phyloP scores from a whole-genome alignment of 92 coral and sea anemone genomes.

The Pocillopora grandis region DNA sequence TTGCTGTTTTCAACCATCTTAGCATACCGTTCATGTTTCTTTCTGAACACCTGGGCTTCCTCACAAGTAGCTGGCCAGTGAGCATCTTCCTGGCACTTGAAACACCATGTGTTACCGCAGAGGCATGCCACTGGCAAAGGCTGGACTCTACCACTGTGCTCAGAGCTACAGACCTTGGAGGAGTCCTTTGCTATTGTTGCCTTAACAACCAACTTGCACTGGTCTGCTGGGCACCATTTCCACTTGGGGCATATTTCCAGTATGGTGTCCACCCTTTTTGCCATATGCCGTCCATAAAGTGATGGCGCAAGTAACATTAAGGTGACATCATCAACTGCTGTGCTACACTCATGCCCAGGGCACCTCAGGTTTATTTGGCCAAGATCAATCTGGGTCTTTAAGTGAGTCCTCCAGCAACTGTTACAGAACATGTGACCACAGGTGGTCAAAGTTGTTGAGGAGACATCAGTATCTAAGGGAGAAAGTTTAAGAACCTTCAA shows the following conservation, averaged over 20 bases:
- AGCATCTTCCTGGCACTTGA: slow-evolving; percentile 69
- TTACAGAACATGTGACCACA: slow-evolving; percentile 73
- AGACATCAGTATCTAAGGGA: not conserved
- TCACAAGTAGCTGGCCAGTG: slow-evolving; percentile 88
- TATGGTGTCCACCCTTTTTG: slow-evolving; percentile 22
- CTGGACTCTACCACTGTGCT: not conserved
- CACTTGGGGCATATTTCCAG: slow-evolving; percentile 52
- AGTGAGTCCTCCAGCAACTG: slow-evolving; percentile 68
- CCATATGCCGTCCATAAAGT: slow-evolving; percentile 24
- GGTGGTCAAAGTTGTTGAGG: slow-evolving; percentile 21
- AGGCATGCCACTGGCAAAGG: slow-evolving; percentile 68
- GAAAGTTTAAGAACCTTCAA: not conserved
- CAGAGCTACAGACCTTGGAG: not conserved
- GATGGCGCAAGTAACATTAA: slow-evolving; percentile 62
- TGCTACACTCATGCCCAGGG: slow-evolving; percentile 63
- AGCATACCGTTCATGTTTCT: slow-evolving; percentile 49
- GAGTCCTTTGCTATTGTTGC: not conserved
- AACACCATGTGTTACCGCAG: slow-evolving; percentile 77
- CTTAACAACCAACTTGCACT: slow-evolving; percentile 51
- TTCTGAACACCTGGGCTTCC: slow-evolving; percentile 58
- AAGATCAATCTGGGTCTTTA: slow-evolving; percentile 48
- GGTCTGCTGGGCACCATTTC: slow-evolving; percentile 69
- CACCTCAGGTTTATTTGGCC: slow-evolving; percentile 62
- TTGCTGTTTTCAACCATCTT: slow-evolving; percentile 36
- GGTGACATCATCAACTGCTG: slow-evolving; percentile 56